Base-by-base conservation (phyloP, 1,140 invertebrate genomes). In the Drosophila azteca region DNA sequence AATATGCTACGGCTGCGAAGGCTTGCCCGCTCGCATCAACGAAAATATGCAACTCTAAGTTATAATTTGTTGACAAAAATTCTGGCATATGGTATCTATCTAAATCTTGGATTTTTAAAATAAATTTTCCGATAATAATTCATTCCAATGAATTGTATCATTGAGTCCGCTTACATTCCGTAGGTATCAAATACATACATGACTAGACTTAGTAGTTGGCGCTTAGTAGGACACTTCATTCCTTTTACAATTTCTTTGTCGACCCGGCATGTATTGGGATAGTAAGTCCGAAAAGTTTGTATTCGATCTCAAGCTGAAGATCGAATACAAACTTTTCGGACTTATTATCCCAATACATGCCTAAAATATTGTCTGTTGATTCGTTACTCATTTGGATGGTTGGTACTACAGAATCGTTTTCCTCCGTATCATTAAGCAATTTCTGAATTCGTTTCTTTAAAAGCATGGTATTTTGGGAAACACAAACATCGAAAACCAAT, bases 111-210 rank as follows among this genome's bases (percentile, higher is more conserved):
- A 20, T 20, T 20, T 20, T 20, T 0, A 20, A 20, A 20, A 20
- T 20, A 20, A 20, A 20, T 20, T 20, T 20, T 20, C 17, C 17
- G 17, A 1, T 20, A 20, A 20, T 20, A 20, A 20, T 1, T 20
- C 17, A 20, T 20, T 20, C 17, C 17, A 20, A 20, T 20, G 17
- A 1, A 20, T 20, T 63, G 11, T 46, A 46, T 35, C 43, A 35
- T 53, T 17, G 48, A 29, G 5, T 53, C 60, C 29, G 49, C 60
- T n/a, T 48, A 13, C 60, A 53, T 63, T 31, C 50, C 11, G 8
- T 53, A 54, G 8, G 60, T 24, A 20, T 63, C 41, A n/a, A 6
- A 46, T 8, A 63, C 60, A 3, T 74, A 78, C 82, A 90, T 87
- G 0, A 87, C 35, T 17, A 52, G 43, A 39, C 63, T 60, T 11